phyloP scores from a whole-genome alignment of 2,797 vertebrate genomes.

The Aldrovandia affinis region DNA sequence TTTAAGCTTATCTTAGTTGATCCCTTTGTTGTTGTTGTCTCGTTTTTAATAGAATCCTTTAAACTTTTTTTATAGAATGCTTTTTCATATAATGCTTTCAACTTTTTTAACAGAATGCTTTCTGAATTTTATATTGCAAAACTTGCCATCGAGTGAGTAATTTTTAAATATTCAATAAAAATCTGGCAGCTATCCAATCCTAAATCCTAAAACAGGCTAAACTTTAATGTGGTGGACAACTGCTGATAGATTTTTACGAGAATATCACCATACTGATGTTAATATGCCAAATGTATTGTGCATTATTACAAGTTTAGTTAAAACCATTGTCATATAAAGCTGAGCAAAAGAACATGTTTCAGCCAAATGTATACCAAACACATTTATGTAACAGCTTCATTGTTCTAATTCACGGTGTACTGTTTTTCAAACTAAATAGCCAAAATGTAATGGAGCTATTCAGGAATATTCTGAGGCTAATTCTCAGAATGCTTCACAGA shows the following conservation, averaged over 20 bases:
- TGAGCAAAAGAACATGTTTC: background rate
- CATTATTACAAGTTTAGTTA: background rate
- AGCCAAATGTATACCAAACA: background rate
- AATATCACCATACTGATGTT: background rate
- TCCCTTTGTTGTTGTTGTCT: background rate
- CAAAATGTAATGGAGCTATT: background rate
- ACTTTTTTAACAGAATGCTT: background rate
- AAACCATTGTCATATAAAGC: background rate
- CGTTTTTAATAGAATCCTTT: background rate
- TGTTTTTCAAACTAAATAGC: background rate
- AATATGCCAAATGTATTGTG: background rate
- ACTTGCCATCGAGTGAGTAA: background rate
- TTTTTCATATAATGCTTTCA: background rate
- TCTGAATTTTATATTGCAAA: background rate
- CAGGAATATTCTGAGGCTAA: background rate
- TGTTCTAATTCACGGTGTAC: no score
- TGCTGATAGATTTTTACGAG: no score
- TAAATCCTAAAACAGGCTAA: background rate
- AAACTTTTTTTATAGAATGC: background rate
- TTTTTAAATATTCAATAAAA: background rate
- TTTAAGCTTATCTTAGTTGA: conserved; percentile 21
- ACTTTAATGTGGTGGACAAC: background rate
- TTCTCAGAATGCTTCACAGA: background rate
- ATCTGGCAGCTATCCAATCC: background rate
- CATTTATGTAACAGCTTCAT: no score